A percentile compares a stretch with the other conserved stretches of the same genome.
Conservation (phyloP, 1,140 invertebrate species). For the Aphaenogaster floridana region DNA sequence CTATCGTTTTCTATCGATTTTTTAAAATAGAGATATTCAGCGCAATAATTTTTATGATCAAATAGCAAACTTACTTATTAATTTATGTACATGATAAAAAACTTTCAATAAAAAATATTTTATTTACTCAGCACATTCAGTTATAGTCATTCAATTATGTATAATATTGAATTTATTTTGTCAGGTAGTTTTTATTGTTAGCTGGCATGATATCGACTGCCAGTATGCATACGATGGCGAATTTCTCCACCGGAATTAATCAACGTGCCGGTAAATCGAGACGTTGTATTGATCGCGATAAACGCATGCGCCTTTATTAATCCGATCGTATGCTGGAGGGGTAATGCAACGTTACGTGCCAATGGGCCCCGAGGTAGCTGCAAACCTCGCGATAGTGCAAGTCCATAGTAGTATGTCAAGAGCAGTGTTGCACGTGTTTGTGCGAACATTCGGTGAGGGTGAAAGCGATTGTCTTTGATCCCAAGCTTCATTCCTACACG, state of each 20-base stretch:
- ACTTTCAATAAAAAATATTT: neutral
- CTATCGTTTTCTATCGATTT: too few relatives aligned
- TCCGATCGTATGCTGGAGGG: constrained; percentile 68
- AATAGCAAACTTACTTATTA: neutral
- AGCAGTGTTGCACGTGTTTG: constrained; percentile 65
- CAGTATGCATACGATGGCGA: neutral
- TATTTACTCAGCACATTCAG: neutral
- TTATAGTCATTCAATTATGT: neutral
- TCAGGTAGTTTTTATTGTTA: constrained; percentile 11
- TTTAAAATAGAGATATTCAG: neutral
- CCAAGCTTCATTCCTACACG: constrained; percentile 38
- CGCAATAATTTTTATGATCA: neutral
- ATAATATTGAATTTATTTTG: constrained; percentile 17
- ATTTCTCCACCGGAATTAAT: constrained; percentile 24
- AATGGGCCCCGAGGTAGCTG: constrained; percentile 55
- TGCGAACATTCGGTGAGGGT: constrained; percentile 33
- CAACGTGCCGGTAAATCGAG: constrained; percentile 50
- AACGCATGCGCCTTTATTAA: constrained; percentile 73
- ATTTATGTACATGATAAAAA: neutral
- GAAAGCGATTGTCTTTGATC: constrained; percentile 7
- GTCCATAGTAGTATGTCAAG: constrained; percentile 57
- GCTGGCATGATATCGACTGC: constrained; percentile 36
- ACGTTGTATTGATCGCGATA: constrained; percentile 70
- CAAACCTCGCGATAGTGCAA: constrained; percentile 41
- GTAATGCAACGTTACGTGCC: constrained; percentile 50